phyloP scores from a whole-genome alignment of 1,140 invertebrate species.

The Phthorimaea operculella region DNA sequence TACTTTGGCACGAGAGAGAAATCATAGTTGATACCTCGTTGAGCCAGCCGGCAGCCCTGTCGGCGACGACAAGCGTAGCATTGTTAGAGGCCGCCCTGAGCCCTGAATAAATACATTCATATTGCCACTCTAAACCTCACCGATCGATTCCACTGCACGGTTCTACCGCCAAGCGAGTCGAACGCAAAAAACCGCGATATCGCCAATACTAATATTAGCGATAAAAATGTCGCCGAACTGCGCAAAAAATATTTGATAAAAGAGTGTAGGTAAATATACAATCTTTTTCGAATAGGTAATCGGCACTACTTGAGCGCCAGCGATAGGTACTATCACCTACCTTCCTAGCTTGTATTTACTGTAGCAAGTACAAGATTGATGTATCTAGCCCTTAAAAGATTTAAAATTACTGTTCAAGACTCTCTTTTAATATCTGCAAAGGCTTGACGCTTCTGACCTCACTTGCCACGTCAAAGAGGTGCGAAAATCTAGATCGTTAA shows the following conservation, averaged over 20 bases:
- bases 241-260: neutral
- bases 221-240: conserved; percentile 5
- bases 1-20: too few species aligned
- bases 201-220: conserved; percentile 6
- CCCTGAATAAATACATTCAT: conserved; percentile 67
- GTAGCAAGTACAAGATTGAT: too few species aligned
- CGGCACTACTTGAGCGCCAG: too few species aligned
- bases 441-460: neutral
- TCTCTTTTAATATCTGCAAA: too few species aligned
- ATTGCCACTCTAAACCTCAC: conserved; percentile 63
- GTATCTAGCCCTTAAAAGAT: too few species aligned
- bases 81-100: conserved; percentile 60
- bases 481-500: conserved; percentile 42
- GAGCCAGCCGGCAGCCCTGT: conserved; percentile 28
- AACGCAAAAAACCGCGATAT: conserved; percentile 21
- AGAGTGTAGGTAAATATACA: too few species aligned
- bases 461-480: conserved; percentile 13
- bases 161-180: conserved; percentile 9
- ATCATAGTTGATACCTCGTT: neutral
- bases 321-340: too few species aligned
- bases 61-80: conserved; percentile 59
- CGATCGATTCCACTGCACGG: conserved; percentile 25
- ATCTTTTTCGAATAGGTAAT: too few species aligned
- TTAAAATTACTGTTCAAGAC: too few species aligned
- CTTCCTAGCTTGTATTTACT: too few species aligned